Evolutionary conservation across 92 coral and sea anemone genomes (phyloP).

Genomic region (Palythoa grandiflora): DNA sequence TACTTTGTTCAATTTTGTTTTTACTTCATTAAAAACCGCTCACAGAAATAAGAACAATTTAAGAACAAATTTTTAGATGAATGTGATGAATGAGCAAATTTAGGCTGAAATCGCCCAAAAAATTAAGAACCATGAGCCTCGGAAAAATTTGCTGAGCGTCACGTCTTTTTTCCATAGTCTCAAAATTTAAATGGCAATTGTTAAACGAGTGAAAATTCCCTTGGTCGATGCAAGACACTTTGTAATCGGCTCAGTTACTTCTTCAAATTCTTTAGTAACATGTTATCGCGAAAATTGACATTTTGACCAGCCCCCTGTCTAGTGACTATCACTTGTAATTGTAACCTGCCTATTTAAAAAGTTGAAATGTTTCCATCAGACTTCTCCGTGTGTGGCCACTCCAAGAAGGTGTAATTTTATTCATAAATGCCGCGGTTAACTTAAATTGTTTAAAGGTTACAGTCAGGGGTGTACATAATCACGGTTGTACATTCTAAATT

Average conservation of each 20-base stretch:
- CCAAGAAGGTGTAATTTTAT: neutral
- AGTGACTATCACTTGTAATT: neutral
- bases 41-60: too few species aligned
- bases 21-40: too few species aligned
- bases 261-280: neutral
- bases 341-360: neutral
- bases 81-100: too few species aligned
- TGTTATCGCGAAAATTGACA: slow-evolving; percentile 3
- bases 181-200: neutral
- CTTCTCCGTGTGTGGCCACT: slow-evolving; percentile 27
- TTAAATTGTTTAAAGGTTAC: slow-evolving; percentile 6
- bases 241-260: neutral
- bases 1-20: too few species aligned
- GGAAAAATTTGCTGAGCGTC: too few species aligned
- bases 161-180: too few species aligned
- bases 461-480: neutral
- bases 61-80: too few species aligned
- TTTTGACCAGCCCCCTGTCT: neutral
- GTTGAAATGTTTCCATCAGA: neutral
- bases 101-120: too few species aligned
- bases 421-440: neutral
- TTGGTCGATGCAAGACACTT: neutral
- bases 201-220: neutral
- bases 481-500: neutral
- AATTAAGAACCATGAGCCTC: too few species aligned